Evolutionary conservation across 2,113 vertebrate genomes (phyloP).

Genomic region (Microtus montanus): DNA sequence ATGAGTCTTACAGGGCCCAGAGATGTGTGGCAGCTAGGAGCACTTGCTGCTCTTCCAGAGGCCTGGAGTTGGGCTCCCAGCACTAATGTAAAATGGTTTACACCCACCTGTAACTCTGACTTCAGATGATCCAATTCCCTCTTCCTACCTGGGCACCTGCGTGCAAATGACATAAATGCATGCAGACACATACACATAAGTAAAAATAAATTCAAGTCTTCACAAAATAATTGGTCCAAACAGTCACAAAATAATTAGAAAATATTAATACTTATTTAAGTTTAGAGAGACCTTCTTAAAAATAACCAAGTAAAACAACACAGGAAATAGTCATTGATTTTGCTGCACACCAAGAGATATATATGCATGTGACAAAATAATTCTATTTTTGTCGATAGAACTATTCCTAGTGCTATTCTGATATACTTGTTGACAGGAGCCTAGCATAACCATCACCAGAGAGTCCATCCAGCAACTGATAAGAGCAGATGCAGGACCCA

Average conservation of each 20-base stretch:
- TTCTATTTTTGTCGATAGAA: too few species aligned
- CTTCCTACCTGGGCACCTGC: background rate
- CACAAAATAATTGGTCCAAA: constrained; percentile 10
- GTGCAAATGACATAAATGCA: background rate
- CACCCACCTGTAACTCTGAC: background rate
- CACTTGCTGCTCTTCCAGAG: background rate
- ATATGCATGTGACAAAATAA: background rate
- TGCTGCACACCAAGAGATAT: background rate
- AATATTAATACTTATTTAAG: constrained; percentile 23
- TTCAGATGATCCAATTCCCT: background rate
- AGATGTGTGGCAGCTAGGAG: background rate
- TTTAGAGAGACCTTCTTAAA: background rate
- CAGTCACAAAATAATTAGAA: background rate
- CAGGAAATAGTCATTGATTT: background rate
- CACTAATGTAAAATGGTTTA: too few species aligned
- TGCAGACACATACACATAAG: background rate
- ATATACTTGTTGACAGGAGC: too few species aligned
- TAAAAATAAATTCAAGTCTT: background rate
- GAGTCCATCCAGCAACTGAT: too few species aligned
- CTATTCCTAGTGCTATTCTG: too few species aligned
- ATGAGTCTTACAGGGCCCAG: background rate
- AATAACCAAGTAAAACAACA: background rate
- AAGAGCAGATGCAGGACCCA: too few species aligned
- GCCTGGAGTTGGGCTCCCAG: background rate
- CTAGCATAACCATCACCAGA: too few species aligned